A percentile compares a stretch with the other conserved stretches of the same genome.
Conservation (phyloP, 1,140 invertebrate genomes). For the Camponotus vicinus region DNA sequence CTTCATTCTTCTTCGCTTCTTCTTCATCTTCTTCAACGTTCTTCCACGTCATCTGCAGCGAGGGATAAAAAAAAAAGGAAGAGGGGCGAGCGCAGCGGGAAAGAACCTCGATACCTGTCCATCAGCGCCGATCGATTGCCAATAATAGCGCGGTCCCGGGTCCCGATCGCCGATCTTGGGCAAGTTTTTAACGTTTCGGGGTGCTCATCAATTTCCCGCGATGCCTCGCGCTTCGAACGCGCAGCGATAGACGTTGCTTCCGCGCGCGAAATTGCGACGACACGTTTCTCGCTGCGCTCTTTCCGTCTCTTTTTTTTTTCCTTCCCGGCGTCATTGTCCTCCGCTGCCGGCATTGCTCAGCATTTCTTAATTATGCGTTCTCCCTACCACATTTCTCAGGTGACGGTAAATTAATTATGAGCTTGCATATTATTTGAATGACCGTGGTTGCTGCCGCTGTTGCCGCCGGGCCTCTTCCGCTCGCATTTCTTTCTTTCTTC, state of each 20-base stretch:
- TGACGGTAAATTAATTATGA: constrained; percentile 80
- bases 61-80: constrained; percentile 43
- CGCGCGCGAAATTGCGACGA: constrained; percentile 29
- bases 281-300: constrained; percentile 7
- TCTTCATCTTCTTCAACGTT: constrained; percentile 62
- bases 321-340: background rate
- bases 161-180: constrained; percentile 61
- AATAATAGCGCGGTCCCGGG: constrained; percentile 69
- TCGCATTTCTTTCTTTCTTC: constrained; percentile 45
- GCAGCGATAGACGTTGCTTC: constrained; percentile 32
- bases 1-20: constrained; percentile 61
- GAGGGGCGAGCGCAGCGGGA: constrained; percentile 66
- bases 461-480: constrained; percentile 36
- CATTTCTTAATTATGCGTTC: constrained; percentile 77
- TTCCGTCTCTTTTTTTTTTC: constrained; percentile 14
- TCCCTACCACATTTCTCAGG: constrained; percentile 59
- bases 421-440: constrained; percentile 79
- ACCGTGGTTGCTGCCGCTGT: constrained; percentile 16
- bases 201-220: constrained; percentile 56
- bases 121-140: constrained; percentile 74
- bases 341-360: constrained; percentile 7
- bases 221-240: constrained; percentile 31
- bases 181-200: constrained; percentile 68
- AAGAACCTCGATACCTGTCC: constrained; percentile 76
- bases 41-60: constrained; percentile 69